Conservation (phyloP, 2,113 vertebrate species). For the Steatornis caripensis region DNA sequence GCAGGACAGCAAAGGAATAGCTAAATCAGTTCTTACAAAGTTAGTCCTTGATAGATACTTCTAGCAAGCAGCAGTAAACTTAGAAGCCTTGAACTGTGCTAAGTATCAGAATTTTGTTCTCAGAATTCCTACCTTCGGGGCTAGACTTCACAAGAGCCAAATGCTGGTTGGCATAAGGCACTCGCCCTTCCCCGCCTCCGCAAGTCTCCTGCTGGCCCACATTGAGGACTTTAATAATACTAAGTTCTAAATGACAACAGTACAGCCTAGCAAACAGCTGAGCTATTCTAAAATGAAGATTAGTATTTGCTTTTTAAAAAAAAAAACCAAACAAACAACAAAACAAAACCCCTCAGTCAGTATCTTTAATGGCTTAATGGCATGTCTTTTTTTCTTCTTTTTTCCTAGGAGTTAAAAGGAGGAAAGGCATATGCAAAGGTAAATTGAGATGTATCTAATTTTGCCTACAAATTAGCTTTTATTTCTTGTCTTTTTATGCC, state of each 20-base stretch:
- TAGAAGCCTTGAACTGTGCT: background rate
- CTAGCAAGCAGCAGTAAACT: background rate
- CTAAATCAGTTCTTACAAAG: background rate
- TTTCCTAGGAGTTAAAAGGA: constrained; percentile 89
- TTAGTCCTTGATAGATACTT: background rate
- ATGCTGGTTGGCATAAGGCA: background rate
- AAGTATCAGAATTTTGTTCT: background rate
- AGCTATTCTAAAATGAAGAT: background rate
- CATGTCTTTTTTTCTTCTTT: background rate
- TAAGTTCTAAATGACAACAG: background rate
- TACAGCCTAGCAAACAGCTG: background rate
- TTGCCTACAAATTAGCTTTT: background rate
- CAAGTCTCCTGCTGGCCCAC: background rate
- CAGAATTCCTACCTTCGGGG: background rate
- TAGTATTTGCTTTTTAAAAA: background rate
- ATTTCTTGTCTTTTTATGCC: background rate
- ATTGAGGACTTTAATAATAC: background rate
- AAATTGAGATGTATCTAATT: constrained; percentile 27
- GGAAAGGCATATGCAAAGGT: constrained; percentile 96
- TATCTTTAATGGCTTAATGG: background rate
- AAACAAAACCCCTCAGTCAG: background rate
- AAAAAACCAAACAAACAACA: background rate
- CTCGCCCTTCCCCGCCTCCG: fast-evolving
- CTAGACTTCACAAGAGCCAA: background rate
- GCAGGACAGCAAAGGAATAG: background rate